Evolutionary conservation across 1,140 invertebrate species (phyloP), one percentile per base, ranked within the genome.

Genomic region (Drosophila obscura): DNA sequence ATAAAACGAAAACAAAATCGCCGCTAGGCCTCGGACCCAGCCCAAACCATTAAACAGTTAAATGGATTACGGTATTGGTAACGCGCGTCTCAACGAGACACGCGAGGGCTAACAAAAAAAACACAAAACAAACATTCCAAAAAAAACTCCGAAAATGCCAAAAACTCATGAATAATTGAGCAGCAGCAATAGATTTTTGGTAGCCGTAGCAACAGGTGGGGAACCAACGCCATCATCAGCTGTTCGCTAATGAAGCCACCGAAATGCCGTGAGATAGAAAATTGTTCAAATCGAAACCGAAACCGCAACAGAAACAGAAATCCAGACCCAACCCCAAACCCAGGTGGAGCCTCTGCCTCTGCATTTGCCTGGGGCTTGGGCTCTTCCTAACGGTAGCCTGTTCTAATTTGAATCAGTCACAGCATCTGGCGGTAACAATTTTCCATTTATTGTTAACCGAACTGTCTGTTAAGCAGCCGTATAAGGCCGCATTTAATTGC

Each of bases 31-130:
- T 64, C 41, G 22, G 45, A 39, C 66, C 66, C 52, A 60, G 26
- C 56, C 63, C 67, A 62, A 50, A 56, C 52, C 57, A 49, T 55
- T 63, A 83, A 85, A 85, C 81, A 85, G 82, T 87, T 81, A 85
- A 87, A 67, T 82, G 56, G 74, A 87, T 87, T 87, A 87, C 82
- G 82, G 82, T 85, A 75, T 78, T 78, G 77, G 76, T 77, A 87
- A 69, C 64, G 52, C 53, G 73, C 58, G 57, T 1, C 52, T 61
- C 15, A 61, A 73, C 41, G 59, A 71, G 59, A 74, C 59, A 74
- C 63, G 49, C 19, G n/a, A 15, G 43, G 13, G 15, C 4, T 0
- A 44, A 2, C 1, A n/a, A 44, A 19, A 19, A 50, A 2, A 31
- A 28, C 31, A 31, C 39, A 50, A 45, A 39, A 50, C 19, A 24